Percentiles rank a stretch among this genome's conserved stretches.
Conservation (phyloP, 2,113 vertebrate species). For the Onychostruthus taczanowskii region DNA sequence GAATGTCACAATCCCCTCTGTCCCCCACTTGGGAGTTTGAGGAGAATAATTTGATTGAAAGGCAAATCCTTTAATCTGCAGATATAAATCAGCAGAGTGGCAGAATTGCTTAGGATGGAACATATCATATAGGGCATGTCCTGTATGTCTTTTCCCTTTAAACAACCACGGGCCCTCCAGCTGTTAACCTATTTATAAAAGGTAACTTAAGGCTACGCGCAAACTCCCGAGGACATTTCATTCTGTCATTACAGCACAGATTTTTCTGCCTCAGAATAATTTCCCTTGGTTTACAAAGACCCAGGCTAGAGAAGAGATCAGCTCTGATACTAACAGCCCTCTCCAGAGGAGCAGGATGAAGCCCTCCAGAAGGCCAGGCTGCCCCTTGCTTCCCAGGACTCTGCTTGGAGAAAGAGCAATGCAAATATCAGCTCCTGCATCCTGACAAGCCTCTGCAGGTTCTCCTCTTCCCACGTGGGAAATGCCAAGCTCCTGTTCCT, state of each 20-base stretch:
- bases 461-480: rapidly evolving
- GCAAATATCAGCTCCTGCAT: neutral
- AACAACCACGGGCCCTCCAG: neutral
- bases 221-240: neutral
- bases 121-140: neutral
- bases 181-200: conserved; percentile 37
- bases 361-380: neutral
- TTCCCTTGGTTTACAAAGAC: neutral
- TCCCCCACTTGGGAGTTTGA: neutral
- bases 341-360: neutral
- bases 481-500: neutral
- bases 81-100: conserved; percentile 35
- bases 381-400: neutral
- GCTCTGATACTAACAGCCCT: neutral
- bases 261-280: neutral
- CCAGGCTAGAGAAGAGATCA: neutral
- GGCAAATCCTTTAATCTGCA: conserved; percentile 68
- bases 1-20: neutral
- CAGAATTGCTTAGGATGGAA: conserved; percentile 14
- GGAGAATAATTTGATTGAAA: conserved; percentile 59
- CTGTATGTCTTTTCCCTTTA: neutral
- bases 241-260: neutral
- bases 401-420: rapidly evolving
- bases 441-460: neutral
- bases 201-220: neutral